Percentiles rank a stretch among this genome's conserved stretches.
These are phyloP conservation scores for Diplolepis rosae DNA, from an alignment of 2,888 invertebrate genomes.

Conservation along the genomic window DNA sequence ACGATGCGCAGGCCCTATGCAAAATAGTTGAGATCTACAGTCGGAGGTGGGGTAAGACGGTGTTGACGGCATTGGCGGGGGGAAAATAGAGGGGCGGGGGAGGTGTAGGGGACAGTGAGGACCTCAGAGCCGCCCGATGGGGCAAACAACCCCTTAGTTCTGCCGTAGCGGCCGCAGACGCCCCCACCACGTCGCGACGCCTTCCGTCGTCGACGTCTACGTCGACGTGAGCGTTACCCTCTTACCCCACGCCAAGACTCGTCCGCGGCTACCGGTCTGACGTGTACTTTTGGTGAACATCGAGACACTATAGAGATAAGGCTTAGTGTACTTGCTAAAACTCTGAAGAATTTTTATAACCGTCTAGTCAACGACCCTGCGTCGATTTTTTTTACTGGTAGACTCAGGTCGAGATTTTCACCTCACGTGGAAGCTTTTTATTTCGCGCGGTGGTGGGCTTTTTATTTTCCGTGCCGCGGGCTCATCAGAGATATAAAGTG, in stretches of 20 bases:
- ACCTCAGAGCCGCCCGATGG: constrained; percentile 65
- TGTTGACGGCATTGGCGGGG: constrained; percentile 42
- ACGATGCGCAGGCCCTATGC: constrained; percentile 72
- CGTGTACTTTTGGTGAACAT: constrained; percentile 12
- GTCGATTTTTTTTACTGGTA: too few relatives aligned
- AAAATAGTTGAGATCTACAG: constrained; percentile 62
- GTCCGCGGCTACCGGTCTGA: constrained; percentile 12
- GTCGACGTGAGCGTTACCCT: constrained; percentile 58
- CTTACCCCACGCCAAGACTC: constrained; percentile 32
- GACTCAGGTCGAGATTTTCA: too few relatives aligned
- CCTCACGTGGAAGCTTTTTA: too few relatives aligned
- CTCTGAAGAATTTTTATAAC: too few relatives aligned
- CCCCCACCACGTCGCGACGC: constrained; percentile 70
- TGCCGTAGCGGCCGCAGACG: constrained; percentile 72
- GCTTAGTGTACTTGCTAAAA: too few relatives aligned
- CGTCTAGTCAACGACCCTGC: too few relatives aligned
- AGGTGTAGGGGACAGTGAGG: too few relatives aligned
- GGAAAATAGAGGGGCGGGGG: constrained; percentile 47
- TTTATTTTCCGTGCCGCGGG: too few relatives aligned
- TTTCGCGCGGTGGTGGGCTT: too few relatives aligned
- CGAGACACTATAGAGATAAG: constrained; percentile 2
- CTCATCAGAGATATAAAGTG: neutral
- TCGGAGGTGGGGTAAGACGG: constrained; percentile 53
- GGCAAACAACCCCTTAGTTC: constrained; percentile 73
- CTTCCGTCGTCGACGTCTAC: constrained; percentile 59